These are phyloP conservation scores for Ormyrus rosae DNA, from an alignment of 2,888 invertebrate genomes.

Conservation along the genomic window DNA sequence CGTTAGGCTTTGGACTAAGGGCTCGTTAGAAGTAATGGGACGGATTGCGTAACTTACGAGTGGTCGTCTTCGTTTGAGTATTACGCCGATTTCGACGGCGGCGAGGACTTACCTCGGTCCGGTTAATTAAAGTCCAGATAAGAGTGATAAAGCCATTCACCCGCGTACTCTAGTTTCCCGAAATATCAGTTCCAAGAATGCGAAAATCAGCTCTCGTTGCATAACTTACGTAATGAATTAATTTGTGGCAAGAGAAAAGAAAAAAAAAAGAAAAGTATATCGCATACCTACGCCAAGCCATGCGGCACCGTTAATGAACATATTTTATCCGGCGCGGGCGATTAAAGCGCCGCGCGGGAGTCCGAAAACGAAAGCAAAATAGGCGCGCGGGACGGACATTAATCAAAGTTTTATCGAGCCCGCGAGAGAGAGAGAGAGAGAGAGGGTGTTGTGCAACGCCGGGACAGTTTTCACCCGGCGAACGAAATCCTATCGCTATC, in stretches of 20 bases:
- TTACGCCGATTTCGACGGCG: too few relatives aligned
- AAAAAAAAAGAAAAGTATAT: not conserved
- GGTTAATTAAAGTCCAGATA: too few relatives aligned
- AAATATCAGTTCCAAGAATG: too few relatives aligned
- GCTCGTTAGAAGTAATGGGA: too few relatives aligned
- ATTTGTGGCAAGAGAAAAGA: not conserved
- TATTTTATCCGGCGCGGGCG: too few relatives aligned
- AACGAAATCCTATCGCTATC: slow-evolving; percentile 16
- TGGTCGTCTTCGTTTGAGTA: too few relatives aligned
- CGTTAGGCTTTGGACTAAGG: too few relatives aligned
- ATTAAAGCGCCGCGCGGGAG: too few relatives aligned
- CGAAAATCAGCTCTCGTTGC: not conserved
- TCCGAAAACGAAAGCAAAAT: not conserved
- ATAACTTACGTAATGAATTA: slow-evolving; percentile 31
- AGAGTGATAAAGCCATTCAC: not conserved
- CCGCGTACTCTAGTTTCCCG: not conserved
- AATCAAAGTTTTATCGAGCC: slow-evolving; percentile 49
- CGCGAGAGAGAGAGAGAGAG: not conserved
- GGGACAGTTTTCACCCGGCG: slow-evolving; percentile 40
- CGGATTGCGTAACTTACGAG: too few relatives aligned
- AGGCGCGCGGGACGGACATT: slow-evolving; percentile 8
- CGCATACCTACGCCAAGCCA: not conserved
- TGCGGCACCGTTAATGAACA: not conserved
- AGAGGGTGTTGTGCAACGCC: slow-evolving; percentile 26
- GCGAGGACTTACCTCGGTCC: too few relatives aligned